Evolutionary conservation across 2,797 vertebrate species (phyloP).

Genomic region (Natrix natrix): DNA sequence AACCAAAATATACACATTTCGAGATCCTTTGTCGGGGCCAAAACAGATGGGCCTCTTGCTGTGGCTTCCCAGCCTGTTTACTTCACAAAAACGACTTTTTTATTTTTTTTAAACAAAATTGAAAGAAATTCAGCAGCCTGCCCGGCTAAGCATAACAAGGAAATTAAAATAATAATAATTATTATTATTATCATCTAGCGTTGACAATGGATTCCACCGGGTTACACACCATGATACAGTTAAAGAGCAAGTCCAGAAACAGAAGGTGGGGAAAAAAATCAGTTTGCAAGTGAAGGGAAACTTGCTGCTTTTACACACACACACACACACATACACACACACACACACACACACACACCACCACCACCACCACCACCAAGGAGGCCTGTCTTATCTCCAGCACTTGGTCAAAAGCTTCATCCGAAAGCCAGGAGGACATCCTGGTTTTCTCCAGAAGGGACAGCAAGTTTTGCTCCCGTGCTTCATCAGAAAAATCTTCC

Average conservation of each 20-base stretch:
- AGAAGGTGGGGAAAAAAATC: neutral
- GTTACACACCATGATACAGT: neutral
- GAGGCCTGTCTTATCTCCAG: neutral
- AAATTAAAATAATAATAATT: neutral
- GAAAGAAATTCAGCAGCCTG: neutral
- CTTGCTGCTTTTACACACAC: too few species aligned
- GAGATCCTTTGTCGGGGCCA: too few species aligned
- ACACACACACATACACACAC: too few species aligned
- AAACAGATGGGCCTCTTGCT: neutral
- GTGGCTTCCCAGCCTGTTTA: neutral
- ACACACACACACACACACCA: too few species aligned
- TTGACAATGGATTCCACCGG: neutral
- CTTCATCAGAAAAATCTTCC: neutral
- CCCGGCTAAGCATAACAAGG: neutral
- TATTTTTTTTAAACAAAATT: neutral
- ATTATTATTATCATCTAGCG: too few species aligned
- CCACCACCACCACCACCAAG: too few species aligned
- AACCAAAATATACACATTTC: neutral
- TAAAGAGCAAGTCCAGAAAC: neutral
- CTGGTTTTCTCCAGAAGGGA: neutral
- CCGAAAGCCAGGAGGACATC: neutral
- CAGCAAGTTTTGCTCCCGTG: neutral
- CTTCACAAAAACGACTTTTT: neutral
- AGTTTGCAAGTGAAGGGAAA: neutral
- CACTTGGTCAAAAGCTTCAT: neutral